Evolutionary conservation across 2,113 vertebrate species (phyloP).

Genomic region (Nothocercus julius): DNA sequence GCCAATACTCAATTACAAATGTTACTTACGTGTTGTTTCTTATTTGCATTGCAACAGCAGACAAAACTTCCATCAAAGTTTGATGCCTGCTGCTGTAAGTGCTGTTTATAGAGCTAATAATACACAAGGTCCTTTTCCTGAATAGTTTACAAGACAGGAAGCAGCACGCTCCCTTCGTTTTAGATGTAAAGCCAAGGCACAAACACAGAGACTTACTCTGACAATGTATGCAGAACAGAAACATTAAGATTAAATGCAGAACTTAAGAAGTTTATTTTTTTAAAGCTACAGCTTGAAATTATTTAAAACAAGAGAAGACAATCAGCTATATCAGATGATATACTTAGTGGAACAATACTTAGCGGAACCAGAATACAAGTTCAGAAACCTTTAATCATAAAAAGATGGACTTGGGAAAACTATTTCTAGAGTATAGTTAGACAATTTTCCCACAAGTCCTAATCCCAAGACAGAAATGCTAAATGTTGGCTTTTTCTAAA

Average conservation of each 20-base stretch:
- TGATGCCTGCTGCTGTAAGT: neutral
- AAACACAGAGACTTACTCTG: neutral
- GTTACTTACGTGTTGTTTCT: neutral
- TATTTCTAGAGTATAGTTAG: neutral
- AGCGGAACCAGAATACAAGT: neutral
- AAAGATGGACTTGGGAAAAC: neutral
- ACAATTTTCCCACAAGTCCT: neutral
- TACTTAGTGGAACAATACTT: neutral
- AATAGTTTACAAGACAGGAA: neutral
- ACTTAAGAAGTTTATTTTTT: neutral
- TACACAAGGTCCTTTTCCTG: constrained; percentile 29
- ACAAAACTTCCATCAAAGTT: neutral
- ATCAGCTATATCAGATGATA: neutral
- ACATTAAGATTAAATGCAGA: neutral
- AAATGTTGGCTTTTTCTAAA: neutral
- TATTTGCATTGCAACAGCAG: neutral
- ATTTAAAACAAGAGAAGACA: neutral
- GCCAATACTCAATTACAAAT: neutral
- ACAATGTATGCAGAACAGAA: neutral
- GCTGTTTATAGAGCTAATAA: constrained; percentile 21
- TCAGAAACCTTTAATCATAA: neutral
- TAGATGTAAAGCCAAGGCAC: neutral
- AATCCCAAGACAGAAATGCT: neutral
- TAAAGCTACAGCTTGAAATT: neutral
- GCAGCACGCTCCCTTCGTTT: neutral